Percentiles rank a stretch among this genome's conserved stretches.
These are phyloP conservation scores for Trinectes maculatus DNA, from an alignment of 2,113 vertebrate genomes.

Conservation along the genomic window DNA sequence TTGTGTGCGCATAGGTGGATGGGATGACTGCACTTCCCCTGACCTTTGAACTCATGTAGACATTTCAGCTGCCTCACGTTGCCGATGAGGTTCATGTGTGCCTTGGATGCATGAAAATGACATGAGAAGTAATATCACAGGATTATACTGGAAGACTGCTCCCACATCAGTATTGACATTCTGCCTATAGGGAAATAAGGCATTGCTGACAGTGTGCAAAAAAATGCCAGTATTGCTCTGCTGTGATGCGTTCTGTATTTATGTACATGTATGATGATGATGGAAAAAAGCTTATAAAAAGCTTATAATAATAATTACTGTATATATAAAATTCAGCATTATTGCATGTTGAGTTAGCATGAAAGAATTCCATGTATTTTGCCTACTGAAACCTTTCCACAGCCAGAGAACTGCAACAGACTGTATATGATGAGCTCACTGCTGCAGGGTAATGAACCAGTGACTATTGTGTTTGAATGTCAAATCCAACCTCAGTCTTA, in stretches of 20 bases:
- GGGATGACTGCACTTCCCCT: conserved; percentile 12
- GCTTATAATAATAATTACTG: background rate
- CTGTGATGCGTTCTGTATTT: background rate
- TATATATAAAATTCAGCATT: background rate
- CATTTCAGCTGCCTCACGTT: conserved; percentile 50
- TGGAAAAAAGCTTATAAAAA: background rate
- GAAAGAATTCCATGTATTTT: rapidly evolving
- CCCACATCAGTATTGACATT: background rate
- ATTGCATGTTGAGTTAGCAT: background rate
- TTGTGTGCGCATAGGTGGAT: background rate
- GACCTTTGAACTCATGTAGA: conserved; percentile 67
- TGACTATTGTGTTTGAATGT: conserved; percentile 21
- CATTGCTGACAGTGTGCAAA: background rate
- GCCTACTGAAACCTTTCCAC: background rate
- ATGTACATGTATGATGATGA: background rate
- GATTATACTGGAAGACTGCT: background rate
- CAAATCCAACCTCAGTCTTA: background rate
- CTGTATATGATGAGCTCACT: background rate
- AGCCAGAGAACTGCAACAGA: background rate
- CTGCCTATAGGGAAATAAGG: background rate
- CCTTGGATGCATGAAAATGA: conserved; percentile 46
- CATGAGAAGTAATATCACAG: conserved; percentile 25
- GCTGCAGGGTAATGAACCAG: background rate
- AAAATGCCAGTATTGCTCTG: background rate
- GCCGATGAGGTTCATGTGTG: conserved; percentile 25